Evolutionary conservation across 2,888 invertebrate species (phyloP).

Genomic region (Lepidocyrtoides sp.): DNA sequence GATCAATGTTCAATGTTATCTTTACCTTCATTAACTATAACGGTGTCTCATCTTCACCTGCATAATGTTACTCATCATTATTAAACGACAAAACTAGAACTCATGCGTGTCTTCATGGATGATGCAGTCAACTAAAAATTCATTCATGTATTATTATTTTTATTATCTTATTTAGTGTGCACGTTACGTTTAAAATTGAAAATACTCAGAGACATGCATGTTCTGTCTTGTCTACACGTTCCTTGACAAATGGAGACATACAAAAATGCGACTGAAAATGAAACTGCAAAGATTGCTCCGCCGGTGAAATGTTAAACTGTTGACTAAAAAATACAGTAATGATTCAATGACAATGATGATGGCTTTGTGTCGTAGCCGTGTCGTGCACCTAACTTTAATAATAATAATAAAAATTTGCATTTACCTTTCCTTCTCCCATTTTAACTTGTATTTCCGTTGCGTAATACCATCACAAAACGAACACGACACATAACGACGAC

Average conservation of each 20-base stretch:
- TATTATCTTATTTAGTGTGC: no score
- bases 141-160: neutral
- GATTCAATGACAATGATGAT: slow-evolving; percentile 14
- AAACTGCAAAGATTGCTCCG: neutral
- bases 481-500: neutral
- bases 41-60: neutral
- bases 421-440: slow-evolving; percentile 34
- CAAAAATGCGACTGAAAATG: slow-evolving; percentile 5
- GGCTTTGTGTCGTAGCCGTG: neutral
- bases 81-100: slow-evolving; percentile 27
- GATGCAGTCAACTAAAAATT: neutral
- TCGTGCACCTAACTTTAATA: slow-evolving; percentile 8
- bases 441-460: slow-evolving; percentile 54
- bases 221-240: neutral
- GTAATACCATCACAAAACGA: slow-evolving; percentile 30
- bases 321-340: neutral
- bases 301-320: neutral
- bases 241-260: neutral
- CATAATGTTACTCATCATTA: neutral
- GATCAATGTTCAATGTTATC: slow-evolving; percentile 53
- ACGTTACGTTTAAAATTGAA: neutral
- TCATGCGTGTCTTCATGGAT: slow-evolving; percentile 6
- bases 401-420: neutral
- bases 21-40: slow-evolving; percentile 24
- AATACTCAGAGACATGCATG: neutral